Conservation (phyloP, 2,797 vertebrate species). For the Furcifer pardalis region DNA sequence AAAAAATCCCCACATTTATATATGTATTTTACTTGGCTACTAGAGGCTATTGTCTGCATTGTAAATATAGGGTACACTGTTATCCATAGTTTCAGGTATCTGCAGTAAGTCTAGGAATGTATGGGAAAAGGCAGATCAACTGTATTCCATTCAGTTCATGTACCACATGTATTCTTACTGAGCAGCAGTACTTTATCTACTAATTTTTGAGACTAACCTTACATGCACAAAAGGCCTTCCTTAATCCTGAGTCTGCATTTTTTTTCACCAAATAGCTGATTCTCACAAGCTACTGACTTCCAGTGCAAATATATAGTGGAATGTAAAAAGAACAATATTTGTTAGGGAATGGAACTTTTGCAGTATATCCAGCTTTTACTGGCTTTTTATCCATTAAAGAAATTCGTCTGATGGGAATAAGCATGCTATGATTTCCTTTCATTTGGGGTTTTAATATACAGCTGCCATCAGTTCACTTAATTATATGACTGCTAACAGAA, state of each 20-base stretch:
- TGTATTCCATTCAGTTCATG: background rate
- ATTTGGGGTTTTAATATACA: slow-evolving; percentile 54
- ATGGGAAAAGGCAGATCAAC: too few relatives aligned
- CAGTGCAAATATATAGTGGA: background rate
- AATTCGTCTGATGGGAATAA: too few relatives aligned
- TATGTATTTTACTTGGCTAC: too few relatives aligned
- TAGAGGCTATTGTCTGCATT: too few relatives aligned
- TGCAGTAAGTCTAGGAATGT: too few relatives aligned
- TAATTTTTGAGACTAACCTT: background rate
- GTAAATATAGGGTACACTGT: too few relatives aligned
- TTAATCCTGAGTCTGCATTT: background rate
- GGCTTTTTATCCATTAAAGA: too few relatives aligned
- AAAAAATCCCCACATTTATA: too few relatives aligned
- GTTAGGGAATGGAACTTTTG: too few relatives aligned
- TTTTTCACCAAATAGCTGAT: background rate
- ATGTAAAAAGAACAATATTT: too few relatives aligned
- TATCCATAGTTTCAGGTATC: too few relatives aligned
- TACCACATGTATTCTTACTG: background rate
- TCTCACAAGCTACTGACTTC: background rate
- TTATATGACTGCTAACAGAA: slow-evolving; percentile 55
- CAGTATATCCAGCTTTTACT: too few relatives aligned
- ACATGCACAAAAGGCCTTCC: background rate
- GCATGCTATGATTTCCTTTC: background rate
- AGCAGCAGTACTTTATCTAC: background rate
- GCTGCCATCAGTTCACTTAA: slow-evolving; percentile 59